Conservation (phyloP, 2,113 vertebrate species). For the Sarotherodon lohbergeri region DNA sequence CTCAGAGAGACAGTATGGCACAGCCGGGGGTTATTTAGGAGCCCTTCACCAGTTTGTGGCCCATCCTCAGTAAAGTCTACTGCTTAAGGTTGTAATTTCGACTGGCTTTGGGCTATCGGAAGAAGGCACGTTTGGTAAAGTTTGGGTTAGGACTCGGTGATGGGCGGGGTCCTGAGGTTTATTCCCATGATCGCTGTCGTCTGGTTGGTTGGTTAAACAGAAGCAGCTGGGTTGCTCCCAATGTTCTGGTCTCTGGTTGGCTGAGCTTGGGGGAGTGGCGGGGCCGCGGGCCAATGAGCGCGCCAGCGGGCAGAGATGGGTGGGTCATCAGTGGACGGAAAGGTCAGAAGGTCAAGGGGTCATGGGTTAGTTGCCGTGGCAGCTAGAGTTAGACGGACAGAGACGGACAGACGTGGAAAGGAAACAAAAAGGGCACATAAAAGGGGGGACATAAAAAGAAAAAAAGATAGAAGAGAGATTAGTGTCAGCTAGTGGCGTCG, state of each 20-base stretch:
- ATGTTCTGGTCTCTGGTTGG: slow-evolving; percentile 64
- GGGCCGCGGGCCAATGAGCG: slow-evolving; percentile 96
- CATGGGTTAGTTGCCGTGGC: slow-evolving; percentile 99
- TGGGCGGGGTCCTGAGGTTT: slow-evolving; percentile 54
- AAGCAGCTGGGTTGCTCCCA: slow-evolving; percentile 61
- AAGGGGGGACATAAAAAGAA: slow-evolving; percentile 69
- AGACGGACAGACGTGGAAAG: slow-evolving; percentile 75
- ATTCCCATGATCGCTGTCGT: slow-evolving; percentile 53
- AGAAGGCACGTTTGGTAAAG: slow-evolving; percentile 59
- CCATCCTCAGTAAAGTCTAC: background rate
- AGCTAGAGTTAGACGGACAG: slow-evolving; percentile 97
- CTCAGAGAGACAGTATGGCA: slow-evolving; percentile 33
- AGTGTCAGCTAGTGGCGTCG: slow-evolving; percentile 99
- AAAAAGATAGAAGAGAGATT: slow-evolving; percentile 99
- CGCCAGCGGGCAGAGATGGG: slow-evolving; percentile 98
- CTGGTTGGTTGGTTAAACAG: slow-evolving; percentile 60
- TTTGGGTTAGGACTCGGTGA: slow-evolving; percentile 25
- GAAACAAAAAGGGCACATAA: slow-evolving; percentile 75
- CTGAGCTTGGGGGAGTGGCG: slow-evolving; percentile 48
- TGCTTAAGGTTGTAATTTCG: background rate
- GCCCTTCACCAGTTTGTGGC: slow-evolving; percentile 15
- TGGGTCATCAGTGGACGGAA: slow-evolving; percentile 99
- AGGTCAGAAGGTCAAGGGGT: slow-evolving; percentile 99
- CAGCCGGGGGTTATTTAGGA: slow-evolving; percentile 14
- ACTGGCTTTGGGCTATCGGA: slow-evolving; percentile 32